These are phyloP conservation scores for Xenopus laevis DNA, from an alignment of 2,113 vertebrate species.

Conservation along the genomic window DNA sequence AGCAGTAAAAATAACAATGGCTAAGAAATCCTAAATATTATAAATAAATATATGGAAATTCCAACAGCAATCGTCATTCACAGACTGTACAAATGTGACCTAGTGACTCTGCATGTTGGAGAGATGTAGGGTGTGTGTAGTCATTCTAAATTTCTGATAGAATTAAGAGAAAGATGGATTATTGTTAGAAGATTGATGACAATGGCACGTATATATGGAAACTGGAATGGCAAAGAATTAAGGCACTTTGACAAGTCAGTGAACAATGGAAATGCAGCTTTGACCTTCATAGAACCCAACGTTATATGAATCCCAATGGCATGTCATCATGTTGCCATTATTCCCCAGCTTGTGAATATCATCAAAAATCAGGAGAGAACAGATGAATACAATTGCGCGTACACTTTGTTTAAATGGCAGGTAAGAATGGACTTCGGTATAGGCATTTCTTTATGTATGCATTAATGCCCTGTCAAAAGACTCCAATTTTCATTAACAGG, in stretches of 20 bases:
- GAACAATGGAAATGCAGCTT: background rate
- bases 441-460: too few relatives aligned
- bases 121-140: background rate
- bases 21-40: background rate
- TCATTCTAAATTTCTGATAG: background rate
- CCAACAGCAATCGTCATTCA: background rate
- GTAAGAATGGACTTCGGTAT: background rate
- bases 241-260: conserved; percentile 3
- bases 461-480: too few relatives aligned
- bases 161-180: background rate
- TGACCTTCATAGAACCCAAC: background rate
- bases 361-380: background rate
- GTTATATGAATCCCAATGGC: conserved; percentile 1
- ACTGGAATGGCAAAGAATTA: conserved; percentile 1
- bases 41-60: background rate
- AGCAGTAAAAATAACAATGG: background rate
- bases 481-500: too few relatives aligned
- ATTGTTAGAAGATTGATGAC: conserved; percentile 1
- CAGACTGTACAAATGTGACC: background rate
- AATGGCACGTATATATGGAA: background rate
- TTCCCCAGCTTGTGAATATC: background rate
- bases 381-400: background rate
- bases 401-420: background rate
- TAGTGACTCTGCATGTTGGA: background rate
- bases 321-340: conserved; percentile 5